Evolutionary conservation across 1,140 invertebrate species (phyloP), one percentile per base, ranked within the genome.

Genomic region (Drosophila nigrodunni): DNA sequence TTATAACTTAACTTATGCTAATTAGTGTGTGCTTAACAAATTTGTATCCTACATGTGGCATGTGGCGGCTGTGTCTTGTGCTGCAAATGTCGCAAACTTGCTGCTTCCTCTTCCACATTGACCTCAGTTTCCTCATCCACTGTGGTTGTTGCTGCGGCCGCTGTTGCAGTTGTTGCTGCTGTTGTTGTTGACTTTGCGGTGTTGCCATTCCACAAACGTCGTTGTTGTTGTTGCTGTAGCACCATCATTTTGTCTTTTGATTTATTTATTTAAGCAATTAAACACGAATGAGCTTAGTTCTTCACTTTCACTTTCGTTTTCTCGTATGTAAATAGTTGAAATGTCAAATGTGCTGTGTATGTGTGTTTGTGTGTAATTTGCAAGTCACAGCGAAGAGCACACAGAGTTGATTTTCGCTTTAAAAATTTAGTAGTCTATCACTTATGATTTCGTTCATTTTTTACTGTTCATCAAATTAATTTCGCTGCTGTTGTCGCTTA

Each of bases 221-320:
- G 83, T 10, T 88, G 83, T 50, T 78, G 76, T 64, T 87, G 82
- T 66, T 88, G 85, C 78, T 90, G 85, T 74, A 90, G 71, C 81
- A 89, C 49, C 85, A 88, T 89, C 86, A 90, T 85, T 67, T 88
- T 87, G 5, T 10, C 7, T 1, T 39, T 60, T 41, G 57, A 13
- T 74, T 46, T 9, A 9, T 37, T 15, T 54, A 2, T 10, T 46
- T 54, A 10, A 37, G 25, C 25, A 30, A 30, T 30, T 18, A 18
- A 30, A 10, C 60, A 54, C 47, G 25, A n/a, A 35, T 35, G 30
- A 18, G 54, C 13, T 13, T n/a, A 55, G 37, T 55, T 64, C 44
- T 64, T 71, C 62, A 73, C 62, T 72, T 71, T 30, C 69, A 72
- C 69, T 66, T 39, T 55, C 10, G 39, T 47, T 35, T 6, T 49